A percentile compares a stretch with the other conserved stretches of the same genome.
These are phyloP conservation scores for Trissoscelio sp. DNA, from an alignment of 2,888 invertebrate genomes.

Conservation along the genomic window DNA sequence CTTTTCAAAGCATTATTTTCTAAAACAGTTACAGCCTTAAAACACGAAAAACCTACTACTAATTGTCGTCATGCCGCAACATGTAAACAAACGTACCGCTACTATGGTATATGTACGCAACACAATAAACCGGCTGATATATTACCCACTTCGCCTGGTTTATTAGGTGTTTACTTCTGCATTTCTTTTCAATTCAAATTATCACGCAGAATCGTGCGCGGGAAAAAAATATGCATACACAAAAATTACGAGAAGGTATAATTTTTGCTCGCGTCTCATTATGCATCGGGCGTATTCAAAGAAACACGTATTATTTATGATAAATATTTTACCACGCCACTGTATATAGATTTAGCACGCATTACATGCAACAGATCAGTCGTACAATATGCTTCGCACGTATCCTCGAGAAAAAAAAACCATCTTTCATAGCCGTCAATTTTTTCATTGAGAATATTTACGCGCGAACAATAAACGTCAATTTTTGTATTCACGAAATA, in stretches of 20 bases:
- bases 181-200: slow-evolving; percentile 10
- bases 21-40: slow-evolving; percentile 11
- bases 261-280: slow-evolving; percentile 3
- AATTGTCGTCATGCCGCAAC: background rate
- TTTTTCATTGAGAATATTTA: background rate
- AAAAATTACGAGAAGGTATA: slow-evolving; percentile 5
- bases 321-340: slow-evolving; percentile 25
- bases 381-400: background rate
- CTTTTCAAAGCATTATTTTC: slow-evolving; percentile 15
- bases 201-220: background rate
- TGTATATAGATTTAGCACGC: slow-evolving; percentile 1
- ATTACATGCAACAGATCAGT: slow-evolving; percentile 10
- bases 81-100: slow-evolving; percentile 6
- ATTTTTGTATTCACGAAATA: no score
- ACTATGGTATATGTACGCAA: background rate
- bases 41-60: slow-evolving; percentile 11
- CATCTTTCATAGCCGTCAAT: background rate
- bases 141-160: background rate
- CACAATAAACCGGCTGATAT: background rate
- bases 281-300: slow-evolving; percentile 2
- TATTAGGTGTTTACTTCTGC: slow-evolving; percentile 6
- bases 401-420: background rate
- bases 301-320: slow-evolving; percentile 26
- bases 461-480: no score
- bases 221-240: background rate